Percentiles rank a stretch among this genome's conserved stretches.
Conservation (phyloP, 2,888 invertebrate species). For the Thalpophila matura region DNA sequence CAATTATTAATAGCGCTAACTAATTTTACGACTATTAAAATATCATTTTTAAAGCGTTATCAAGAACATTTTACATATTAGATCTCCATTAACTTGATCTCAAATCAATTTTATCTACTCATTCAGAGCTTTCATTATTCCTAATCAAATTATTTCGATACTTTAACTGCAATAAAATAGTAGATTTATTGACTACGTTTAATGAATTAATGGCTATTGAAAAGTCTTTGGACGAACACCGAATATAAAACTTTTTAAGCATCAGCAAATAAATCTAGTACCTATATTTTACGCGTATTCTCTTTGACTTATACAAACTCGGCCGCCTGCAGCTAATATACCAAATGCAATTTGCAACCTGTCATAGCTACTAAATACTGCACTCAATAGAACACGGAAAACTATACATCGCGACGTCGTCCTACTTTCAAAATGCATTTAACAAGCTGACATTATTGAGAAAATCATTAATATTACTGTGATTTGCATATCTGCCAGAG, state of each 20-base stretch:
- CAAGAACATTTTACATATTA: too few species aligned
- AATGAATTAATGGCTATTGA: too few species aligned
- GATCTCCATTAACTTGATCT: constrained; percentile 3
- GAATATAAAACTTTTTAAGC: too few species aligned
- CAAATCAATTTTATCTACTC: constrained; percentile 15
- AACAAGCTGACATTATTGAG: constrained; percentile 28
- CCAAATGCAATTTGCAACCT: background rate
- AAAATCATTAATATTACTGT: constrained; percentile 34
- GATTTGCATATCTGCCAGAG: constrained; percentile 34
- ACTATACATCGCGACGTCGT: constrained; percentile 2
- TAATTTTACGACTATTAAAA: background rate
- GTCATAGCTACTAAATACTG: background rate
- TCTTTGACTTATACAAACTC: too few species aligned
- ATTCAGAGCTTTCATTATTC: constrained; percentile 5
- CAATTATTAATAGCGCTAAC: constrained; percentile 12
- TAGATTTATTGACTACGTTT: background rate
- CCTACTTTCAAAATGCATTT: constrained; percentile 42
- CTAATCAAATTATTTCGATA: background rate
- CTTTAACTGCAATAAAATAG: background rate
- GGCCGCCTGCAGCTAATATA: background rate
- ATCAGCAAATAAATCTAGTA: too few species aligned
- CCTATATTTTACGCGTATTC: too few species aligned
- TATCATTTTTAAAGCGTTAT: background rate
- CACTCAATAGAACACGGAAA: constrained; percentile 17
- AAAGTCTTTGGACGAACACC: too few species aligned